These are phyloP conservation scores for Panurus biarmicus DNA, from an alignment of 2,113 vertebrate species.

Conservation along the genomic window DNA sequence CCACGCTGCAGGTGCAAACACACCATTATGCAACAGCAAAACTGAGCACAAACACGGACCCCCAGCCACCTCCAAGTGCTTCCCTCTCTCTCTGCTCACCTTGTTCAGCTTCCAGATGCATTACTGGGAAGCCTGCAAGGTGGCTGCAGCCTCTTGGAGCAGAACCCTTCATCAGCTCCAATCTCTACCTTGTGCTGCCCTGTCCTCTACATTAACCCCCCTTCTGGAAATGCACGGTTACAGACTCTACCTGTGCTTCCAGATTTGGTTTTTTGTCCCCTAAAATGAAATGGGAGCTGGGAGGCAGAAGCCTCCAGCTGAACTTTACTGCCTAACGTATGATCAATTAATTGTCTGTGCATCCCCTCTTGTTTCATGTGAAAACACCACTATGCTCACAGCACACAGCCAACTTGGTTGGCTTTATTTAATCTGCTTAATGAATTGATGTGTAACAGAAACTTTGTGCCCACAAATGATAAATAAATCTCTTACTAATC, in stretches of 20 bases:
- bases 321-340: not conserved
- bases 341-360: not conserved
- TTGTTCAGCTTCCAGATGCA: not conserved
- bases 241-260: not conserved
- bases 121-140: not conserved
- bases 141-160: not conserved
- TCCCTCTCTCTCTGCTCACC: not conserved
- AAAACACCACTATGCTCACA: not conserved
- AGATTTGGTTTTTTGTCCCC: not conserved
- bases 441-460: not conserved
- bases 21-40: not conserved
- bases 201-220: not conserved
- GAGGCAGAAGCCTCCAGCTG: not conserved
- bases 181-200: not conserved
- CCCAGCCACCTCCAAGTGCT: fast-evolving
- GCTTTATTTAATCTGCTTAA: not conserved
- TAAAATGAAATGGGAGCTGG: not conserved
- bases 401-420: not conserved
- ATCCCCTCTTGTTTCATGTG: not conserved
- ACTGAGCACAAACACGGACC: fast-evolving
- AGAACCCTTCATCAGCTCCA: not conserved
- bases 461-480: not conserved
- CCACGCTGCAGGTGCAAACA: fast-evolving
- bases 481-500: not conserved
- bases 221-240: not conserved